Base-by-base conservation (phyloP, 30 jellyfish, hydroid and myxozoan species). In the Clytia hemisphaerica region DNA sequence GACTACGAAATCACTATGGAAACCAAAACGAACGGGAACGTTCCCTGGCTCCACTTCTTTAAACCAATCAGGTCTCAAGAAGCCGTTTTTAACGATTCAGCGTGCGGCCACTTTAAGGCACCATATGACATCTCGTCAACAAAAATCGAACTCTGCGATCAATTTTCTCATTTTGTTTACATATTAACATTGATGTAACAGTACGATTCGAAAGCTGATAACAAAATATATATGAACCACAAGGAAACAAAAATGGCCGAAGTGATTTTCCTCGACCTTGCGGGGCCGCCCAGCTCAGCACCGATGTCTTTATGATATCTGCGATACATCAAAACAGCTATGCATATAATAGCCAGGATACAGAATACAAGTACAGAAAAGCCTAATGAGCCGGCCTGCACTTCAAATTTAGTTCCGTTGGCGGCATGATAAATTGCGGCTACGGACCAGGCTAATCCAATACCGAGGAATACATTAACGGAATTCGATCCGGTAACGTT, bases 201-300 rank as follows among this genome's bases (percentile, higher is more conserved):
- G 58, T 88, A 88, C 49, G 93, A 37, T 80, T 88, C 97, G 36
- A 88, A 50, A 19, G 82, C 92, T 3, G 97, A 88, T 53, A 79
- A 7, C 14, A 88, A 57, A 31, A 88, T 80, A 60, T 88, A 88
- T 36, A 76, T 73, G 37, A 73, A 4, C 97, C 97, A 88, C 2
- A 88, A 77, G 6, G 50, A 9, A 2, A 32, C 73, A 33, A 88
- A 74, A 48, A 79, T 65, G 0, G 75, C 40, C 3, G 93, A 64
- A 4, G 93, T 88, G 18, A 67, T 25, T 37, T 30, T 44, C 53
- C 87, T 75, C 75, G 70, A 75, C 5, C 81, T 83, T 45, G 74
- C 79, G 21, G 97, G 97, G 26, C 97, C 97, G 45, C 97, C 97
- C 9, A 88, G 87, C 84, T 88, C 97, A 45, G 94, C 94, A 60